A percentile compares a stretch with the other conserved stretches of the same genome.
Conservation (phyloP, 2,888 invertebrate species). For the Lochmaea capreae region DNA sequence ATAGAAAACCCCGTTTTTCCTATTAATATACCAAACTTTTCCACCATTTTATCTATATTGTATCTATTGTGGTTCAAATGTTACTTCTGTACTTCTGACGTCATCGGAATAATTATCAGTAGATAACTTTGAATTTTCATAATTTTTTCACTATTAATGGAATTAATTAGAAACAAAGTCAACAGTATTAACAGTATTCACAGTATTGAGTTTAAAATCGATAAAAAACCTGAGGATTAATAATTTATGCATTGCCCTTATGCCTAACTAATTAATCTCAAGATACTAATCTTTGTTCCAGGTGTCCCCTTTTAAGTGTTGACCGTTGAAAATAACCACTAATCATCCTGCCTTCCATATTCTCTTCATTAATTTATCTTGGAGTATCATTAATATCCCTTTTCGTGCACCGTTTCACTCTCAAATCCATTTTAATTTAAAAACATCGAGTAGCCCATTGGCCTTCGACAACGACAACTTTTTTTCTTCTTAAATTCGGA, state of each 20-base stretch:
- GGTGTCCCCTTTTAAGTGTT: constrained; percentile 1
- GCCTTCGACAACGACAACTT: neutral
- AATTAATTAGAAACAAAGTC: no score
- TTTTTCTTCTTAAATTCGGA: neutral
- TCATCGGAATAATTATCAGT: no score
- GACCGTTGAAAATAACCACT: constrained; percentile 3
- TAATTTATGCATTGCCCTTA: constrained; percentile 2
- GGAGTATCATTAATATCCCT: constrained; percentile 30
- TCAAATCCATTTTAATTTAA: constrained; percentile 30
- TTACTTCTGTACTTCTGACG: no score
- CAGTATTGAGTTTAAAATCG: no score
- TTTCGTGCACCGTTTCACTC: constrained; percentile 11
- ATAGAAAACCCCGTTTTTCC: no score
- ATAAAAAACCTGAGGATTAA: neutral
- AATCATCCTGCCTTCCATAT: neutral
- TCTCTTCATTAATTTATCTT: constrained; percentile 26
- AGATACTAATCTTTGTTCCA: neutral
- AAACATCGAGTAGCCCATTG: constrained; percentile 18
- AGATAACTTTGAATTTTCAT: no score
- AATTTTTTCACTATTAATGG: no score
- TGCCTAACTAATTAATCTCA: constrained; percentile 1
- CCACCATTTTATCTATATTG: no score
- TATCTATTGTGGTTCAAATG: no score
- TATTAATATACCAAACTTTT: no score
- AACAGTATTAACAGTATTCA: no score